phyloP scores from a whole-genome alignment of 2,113 vertebrate species.

The Cyanoderma ruficeps region DNA sequence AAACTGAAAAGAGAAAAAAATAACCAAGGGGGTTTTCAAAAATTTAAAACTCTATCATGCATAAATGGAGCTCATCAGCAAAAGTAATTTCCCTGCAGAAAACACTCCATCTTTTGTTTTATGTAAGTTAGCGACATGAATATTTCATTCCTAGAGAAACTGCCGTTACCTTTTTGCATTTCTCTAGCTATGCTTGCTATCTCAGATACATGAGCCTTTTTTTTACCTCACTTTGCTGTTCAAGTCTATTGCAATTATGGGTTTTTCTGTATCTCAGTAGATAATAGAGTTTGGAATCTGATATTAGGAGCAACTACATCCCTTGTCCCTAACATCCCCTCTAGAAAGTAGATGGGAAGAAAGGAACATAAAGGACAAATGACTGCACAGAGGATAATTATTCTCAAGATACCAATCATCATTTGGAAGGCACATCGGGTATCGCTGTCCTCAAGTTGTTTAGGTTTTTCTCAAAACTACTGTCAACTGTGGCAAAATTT shows the following conservation, averaged over 20 bases:
- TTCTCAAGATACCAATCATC: not conserved
- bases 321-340: not conserved
- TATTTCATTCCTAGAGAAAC: slow-evolving; percentile 79
- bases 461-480: not conserved
- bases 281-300: not conserved
- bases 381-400: not conserved
- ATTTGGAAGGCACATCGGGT: not conserved
- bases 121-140: slow-evolving; percentile 84
- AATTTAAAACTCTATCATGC: slow-evolving; percentile 85
- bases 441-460: not conserved
- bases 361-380: not conserved
- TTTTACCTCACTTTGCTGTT: slow-evolving; percentile 10
- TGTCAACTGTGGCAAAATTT: not conserved
- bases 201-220: slow-evolving; percentile 50
- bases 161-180: slow-evolving; percentile 63
- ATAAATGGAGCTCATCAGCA: slow-evolving; percentile 83
- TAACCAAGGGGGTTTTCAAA: slow-evolving; percentile 83
- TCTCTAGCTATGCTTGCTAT: slow-evolving; percentile 45
- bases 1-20: slow-evolving; percentile 75
- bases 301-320: not conserved
- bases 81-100: slow-evolving; percentile 84
- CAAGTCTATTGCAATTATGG: slow-evolving; percentile 52
- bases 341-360: not conserved
- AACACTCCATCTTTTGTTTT: slow-evolving; percentile 85
- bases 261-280: not conserved